Percentiles rank a stretch among this genome's conserved stretches.
These are phyloP conservation scores for Sinella curviseta DNA, from an alignment of 1,140 invertebrate species.

Conservation along the genomic window DNA sequence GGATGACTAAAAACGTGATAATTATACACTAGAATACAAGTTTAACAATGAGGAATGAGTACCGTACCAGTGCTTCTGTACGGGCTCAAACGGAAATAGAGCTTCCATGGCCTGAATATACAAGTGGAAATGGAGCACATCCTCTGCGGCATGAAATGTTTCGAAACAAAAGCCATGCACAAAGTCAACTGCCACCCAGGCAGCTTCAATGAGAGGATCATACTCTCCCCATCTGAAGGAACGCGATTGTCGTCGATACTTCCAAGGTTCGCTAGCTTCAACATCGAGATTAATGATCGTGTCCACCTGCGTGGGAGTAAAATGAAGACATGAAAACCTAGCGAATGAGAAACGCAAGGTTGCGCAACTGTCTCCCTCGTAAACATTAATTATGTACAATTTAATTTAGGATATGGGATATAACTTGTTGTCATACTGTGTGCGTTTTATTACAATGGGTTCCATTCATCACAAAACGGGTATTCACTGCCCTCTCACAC, in stretches of 20 bases:
- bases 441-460: neutral
- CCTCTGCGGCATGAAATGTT: neutral
- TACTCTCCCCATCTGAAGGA: neutral
- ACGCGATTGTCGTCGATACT: neutral
- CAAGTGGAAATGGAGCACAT: neutral
- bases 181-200: neutral
- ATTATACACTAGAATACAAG: too few relatives aligned
- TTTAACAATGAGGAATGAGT: too few relatives aligned
- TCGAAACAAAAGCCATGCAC: neutral
- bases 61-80: neutral
- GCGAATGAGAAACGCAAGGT: too few relatives aligned
- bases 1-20: too few relatives aligned
- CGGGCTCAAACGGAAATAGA: neutral
- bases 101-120: neutral
- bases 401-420: too few relatives aligned
- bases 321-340: neutral
- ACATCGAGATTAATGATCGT: neutral
- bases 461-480: neutral
- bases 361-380: too few relatives aligned
- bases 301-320: too few relatives aligned
- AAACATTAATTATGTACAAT: too few relatives aligned
- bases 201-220: neutral
- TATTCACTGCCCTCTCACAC: neutral
- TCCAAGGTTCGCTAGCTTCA: neutral
- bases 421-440: too few relatives aligned